Conservation (phyloP, 2,888 invertebrate genomes). For the Ethmia dodecea region DNA sequence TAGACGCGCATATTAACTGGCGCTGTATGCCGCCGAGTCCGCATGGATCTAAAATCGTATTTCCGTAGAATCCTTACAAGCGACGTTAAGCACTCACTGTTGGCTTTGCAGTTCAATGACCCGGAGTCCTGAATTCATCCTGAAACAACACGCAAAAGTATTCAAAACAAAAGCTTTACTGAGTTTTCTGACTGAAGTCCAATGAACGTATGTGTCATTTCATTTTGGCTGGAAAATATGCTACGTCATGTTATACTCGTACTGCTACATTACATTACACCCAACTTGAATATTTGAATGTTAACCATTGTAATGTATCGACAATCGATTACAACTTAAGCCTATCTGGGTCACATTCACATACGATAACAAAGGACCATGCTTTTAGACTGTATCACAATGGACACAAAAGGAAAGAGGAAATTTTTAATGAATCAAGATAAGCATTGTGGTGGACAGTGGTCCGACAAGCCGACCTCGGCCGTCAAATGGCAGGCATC, state of each 20-base stretch:
- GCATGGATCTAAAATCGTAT: slow-evolving; percentile 70
- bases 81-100: slow-evolving; percentile 69
- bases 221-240: slow-evolving; percentile 21
- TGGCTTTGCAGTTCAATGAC: slow-evolving; percentile 74
- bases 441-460: slow-evolving; percentile 68
- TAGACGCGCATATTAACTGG: too few relatives aligned
- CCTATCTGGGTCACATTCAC: slow-evolving; percentile 70
- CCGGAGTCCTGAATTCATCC: slow-evolving; percentile 52
- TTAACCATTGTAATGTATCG: slow-evolving; percentile 33
- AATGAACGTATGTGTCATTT: slow-evolving; percentile 28
- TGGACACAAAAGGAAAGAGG: slow-evolving; percentile 43
- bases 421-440: slow-evolving; percentile 72
- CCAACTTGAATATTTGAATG: slow-evolving; percentile 33
- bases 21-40: too few relatives aligned
- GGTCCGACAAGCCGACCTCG: slow-evolving; percentile 70
- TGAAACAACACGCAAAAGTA: slow-evolving; percentile 46
- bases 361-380: slow-evolving; percentile 53
- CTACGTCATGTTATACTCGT: slow-evolving; percentile 30
- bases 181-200: slow-evolving; percentile 33
- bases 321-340: slow-evolving; percentile 58
- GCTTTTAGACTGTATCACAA: slow-evolving; percentile 55
- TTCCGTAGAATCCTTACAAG: slow-evolving; percentile 77
- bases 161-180: slow-evolving; percentile 48
- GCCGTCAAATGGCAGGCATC: slow-evolving; percentile 69
- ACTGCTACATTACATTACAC: slow-evolving; percentile 31